These are phyloP conservation scores for Austrolebias charrua DNA, from an alignment of 2,797 vertebrate species.

Conservation along the genomic window DNA sequence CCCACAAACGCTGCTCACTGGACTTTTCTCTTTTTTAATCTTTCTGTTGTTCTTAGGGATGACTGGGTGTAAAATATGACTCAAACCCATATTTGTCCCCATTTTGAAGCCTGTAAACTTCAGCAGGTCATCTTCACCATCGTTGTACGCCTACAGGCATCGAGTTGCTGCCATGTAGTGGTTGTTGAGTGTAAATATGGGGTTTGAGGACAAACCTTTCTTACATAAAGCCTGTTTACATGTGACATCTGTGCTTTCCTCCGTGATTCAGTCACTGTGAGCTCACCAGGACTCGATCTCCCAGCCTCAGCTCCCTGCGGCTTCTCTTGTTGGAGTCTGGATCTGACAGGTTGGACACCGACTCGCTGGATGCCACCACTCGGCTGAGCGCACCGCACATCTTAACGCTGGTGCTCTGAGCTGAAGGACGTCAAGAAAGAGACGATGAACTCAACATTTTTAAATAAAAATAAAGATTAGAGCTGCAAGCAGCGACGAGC, in stretches of 20 bases:
- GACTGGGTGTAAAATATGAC: too few species aligned
- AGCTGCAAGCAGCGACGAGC: too few species aligned
- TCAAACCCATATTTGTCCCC: too few species aligned
- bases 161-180: too few species aligned
- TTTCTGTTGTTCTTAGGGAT: too few species aligned
- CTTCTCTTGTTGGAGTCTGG: constrained; percentile 90
- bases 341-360: constrained; percentile 93
- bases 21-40: too few species aligned
- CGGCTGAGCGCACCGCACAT: constrained; percentile 75
- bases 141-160: too few species aligned
- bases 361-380: constrained; percentile 85
- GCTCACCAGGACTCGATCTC: constrained; percentile 90
- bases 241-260: background rate
- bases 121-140: too few species aligned
- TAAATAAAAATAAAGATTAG: background rate
- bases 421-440: constrained; percentile 26
- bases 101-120: too few species aligned
- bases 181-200: too few species aligned
- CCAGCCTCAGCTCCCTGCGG: constrained; percentile 89
- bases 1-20: too few species aligned
- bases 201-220: background rate
- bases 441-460: background rate
- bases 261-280: background rate
- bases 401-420: constrained; percentile 47
- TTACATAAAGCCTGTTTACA: background rate